These are phyloP conservation scores for Picus viridis DNA, from an alignment of 2,797 vertebrate genomes.

Conservation along the genomic window DNA sequence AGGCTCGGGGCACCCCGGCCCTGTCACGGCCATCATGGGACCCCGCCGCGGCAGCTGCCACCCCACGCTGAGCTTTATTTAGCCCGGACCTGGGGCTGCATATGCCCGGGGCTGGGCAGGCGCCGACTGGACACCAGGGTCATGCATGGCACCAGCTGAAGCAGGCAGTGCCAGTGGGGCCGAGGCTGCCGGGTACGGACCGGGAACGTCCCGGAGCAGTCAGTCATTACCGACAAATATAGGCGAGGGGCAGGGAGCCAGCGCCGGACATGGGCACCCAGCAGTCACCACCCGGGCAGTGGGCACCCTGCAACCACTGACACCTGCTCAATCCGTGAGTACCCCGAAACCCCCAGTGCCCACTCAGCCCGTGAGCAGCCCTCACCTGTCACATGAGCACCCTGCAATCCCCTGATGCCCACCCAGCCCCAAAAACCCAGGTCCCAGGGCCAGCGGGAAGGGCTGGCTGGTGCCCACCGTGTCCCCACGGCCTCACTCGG, in stretches of 20 bases:
- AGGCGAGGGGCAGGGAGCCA: background rate
- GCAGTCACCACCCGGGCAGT: too few relatives aligned
- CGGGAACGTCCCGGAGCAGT: background rate
- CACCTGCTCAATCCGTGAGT: background rate
- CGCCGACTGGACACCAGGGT: background rate
- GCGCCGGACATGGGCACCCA: background rate
- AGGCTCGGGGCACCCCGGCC: background rate
- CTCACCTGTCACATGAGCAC: background rate
- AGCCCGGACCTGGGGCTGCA: background rate
- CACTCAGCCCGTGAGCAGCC: too few relatives aligned
- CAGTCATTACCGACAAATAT: background rate
- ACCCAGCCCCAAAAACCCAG: background rate
- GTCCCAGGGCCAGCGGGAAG: background rate
- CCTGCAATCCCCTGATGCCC: fast-evolving
- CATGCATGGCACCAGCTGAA: slow-evolving; percentile 1
- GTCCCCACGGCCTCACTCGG: fast-evolving
- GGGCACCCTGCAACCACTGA: background rate
- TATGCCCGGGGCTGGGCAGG: background rate
- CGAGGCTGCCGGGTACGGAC: background rate
- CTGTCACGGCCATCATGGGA: background rate
- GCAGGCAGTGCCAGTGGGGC: background rate
- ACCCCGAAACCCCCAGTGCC: too few relatives aligned
- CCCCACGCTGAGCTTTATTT: slow-evolving; percentile 38
- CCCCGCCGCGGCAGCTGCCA: background rate
- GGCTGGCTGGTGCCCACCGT: background rate